Evolutionary conservation across 1,140 invertebrate genomes (phyloP).

Genomic region (Medauroidea extradentata): DNA sequence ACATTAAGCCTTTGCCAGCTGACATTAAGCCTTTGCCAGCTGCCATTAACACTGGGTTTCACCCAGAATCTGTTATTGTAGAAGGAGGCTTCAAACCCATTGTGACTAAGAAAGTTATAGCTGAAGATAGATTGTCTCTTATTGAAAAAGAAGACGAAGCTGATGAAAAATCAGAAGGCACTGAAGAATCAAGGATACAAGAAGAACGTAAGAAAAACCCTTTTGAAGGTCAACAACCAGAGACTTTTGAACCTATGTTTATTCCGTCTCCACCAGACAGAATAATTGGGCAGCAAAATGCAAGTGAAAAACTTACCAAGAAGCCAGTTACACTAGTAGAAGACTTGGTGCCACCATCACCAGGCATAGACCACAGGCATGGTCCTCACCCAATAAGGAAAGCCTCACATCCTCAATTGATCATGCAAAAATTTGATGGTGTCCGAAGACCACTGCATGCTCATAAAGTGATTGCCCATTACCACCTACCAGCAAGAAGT

Average conservation of each 20-base stretch:
- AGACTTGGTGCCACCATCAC: neutral
- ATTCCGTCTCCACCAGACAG: constrained; percentile 62
- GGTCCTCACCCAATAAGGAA: constrained; percentile 40
- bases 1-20: neutral
- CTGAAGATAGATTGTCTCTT: constrained; percentile 45
- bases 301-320: constrained; percentile 40
- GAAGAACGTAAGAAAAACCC: constrained; percentile 37
- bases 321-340: constrained; percentile 21
- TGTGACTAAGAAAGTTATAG: constrained; percentile 50
- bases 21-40: neutral
- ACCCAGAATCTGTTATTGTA: constrained; percentile 71
- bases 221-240: constrained; percentile 44
- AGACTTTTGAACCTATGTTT: constrained; percentile 68
- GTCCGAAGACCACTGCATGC: constrained; percentile 4
- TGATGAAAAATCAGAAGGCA: constrained; percentile 3
- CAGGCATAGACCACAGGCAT: constrained; percentile 16
- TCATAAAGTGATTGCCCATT: constrained; percentile 2
- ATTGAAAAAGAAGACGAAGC: constrained; percentile 4
- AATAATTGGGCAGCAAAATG: constrained; percentile 30
- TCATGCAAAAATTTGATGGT: constrained; percentile 1
- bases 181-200: constrained; percentile 31
- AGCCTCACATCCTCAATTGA: constrained; percentile 41
- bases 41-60: constrained; percentile 54
- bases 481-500: constrained; percentile 1
- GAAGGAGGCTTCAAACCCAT: constrained; percentile 81